Base-by-base conservation (phyloP, 2,797 vertebrate genomes). In the Ibycter americanus region DNA sequence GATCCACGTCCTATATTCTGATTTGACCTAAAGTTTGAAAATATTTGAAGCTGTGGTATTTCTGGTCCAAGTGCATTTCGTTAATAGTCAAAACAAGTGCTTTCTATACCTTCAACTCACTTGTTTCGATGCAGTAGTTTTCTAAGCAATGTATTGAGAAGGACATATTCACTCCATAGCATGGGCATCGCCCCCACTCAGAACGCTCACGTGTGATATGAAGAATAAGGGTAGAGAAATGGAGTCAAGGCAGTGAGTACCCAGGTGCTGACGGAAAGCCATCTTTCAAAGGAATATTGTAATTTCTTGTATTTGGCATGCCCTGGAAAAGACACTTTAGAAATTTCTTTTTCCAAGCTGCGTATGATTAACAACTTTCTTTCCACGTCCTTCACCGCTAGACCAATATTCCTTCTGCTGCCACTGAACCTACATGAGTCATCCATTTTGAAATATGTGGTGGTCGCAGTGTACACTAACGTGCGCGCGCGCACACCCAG, bases 291-390 rank as follows among this genome's bases (percentile, higher is more conserved):
- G 62, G 72, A 89, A 59, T 58, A 67, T 14, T 85, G 31, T 80
- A 8, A 87, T 72, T 81, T 66, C 68, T 85, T 61, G 12, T 38
- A 8, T 78, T 72, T 62, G 78, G n/a, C 59, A 61, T 55, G 20
- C 44, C 59, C 47, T 72, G 78, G 59, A 29, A 91, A 73, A 78
- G 67, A 36, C 34, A 7, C 17, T 31, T 91, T 83, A 44, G 84
- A 86, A 68, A 65, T 72, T 76, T 73, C 32, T 83, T 89, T 89
- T 94, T 82, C 87, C 76, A 65, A 94, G 62, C 46, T 65, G 32
- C 56, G 78, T 16, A 77, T 58, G 85, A 90, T 93, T 87, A 84
- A 91, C 84, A 77, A 29, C 54, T n/a, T 95, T 84, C 94, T 91
- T 95, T 90, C 92, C 86, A 65, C 1, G 12, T 52, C 76, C 74